Evolutionary conservation across 2,113 vertebrate genomes (phyloP).

Genomic region (Sinocyclocheilus maitianheensis): DNA sequence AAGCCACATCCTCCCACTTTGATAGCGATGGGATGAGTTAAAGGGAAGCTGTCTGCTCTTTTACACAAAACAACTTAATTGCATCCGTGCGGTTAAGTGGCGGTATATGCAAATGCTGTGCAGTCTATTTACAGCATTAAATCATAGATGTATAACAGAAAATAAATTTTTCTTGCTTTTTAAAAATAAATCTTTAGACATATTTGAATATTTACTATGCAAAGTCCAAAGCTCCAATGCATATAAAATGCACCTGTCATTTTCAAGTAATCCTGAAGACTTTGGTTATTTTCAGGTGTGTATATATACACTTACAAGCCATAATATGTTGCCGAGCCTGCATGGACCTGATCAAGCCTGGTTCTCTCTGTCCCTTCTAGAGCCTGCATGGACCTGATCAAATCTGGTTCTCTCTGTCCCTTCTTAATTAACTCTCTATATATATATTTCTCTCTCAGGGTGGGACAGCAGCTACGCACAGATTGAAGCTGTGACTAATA

Average conservation of each 20-base stretch:
- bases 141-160: neutral
- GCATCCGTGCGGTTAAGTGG: slow-evolving; percentile 1
- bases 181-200: neutral
- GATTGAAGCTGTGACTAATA: slow-evolving; percentile 47
- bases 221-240: no score
- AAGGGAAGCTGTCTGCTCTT: slow-evolving; percentile 7
- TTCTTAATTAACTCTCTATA: neutral
- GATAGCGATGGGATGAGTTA: slow-evolving; percentile 5
- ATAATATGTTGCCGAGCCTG: neutral
- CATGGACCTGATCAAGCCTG: neutral
- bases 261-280: no score
- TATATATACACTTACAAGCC: no score
- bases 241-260: no score
- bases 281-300: no score
- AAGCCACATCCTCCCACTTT: neutral
- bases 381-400: neutral
- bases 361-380: neutral
- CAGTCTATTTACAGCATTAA: neutral
- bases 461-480: neutral
- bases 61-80: slow-evolving; percentile 23
- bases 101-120: neutral
- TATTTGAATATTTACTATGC: neutral
- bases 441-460: neutral
- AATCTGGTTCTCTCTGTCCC: neutral
- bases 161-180: neutral